phyloP scores from a whole-genome alignment of 2,113 vertebrate species.

The Eira barbara region DNA sequence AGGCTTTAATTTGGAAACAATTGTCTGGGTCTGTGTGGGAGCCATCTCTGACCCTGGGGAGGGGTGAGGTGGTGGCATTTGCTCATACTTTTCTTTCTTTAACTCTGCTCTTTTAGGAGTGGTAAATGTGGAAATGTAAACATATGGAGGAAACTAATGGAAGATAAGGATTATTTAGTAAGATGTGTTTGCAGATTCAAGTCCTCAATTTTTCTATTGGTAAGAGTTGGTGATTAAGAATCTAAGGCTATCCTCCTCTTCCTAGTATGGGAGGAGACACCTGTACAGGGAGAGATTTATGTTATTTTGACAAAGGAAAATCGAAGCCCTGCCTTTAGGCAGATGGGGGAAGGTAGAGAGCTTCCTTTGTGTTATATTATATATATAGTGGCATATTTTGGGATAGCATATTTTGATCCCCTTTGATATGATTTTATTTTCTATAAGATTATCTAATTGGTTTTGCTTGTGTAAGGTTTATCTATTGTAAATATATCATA shows the following conservation, averaged over 20 bases:
- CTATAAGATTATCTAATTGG: background rate
- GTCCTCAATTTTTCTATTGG: background rate
- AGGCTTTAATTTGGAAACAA: background rate
- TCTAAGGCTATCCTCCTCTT: background rate
- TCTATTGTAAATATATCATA: background rate
- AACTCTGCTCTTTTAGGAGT: background rate
- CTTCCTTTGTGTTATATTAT: background rate
- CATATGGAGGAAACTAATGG: background rate
- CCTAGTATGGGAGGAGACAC: background rate
- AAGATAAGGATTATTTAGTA: background rate
- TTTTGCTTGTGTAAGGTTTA: background rate
- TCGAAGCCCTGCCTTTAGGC: background rate
- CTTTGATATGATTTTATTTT: background rate
- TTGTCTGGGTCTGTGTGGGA: background rate
- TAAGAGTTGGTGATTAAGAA: background rate
- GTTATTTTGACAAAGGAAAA: background rate
- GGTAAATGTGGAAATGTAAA: background rate
- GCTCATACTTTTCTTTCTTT: background rate
- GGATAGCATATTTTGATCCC: background rate
- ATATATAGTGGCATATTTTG: background rate
- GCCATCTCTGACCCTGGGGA: background rate
- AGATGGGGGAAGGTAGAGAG: background rate
- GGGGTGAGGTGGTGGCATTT: background rate
- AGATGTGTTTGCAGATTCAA: background rate
- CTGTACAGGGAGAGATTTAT: background rate